Percentiles rank a stretch among this genome's conserved stretches.
Conservation (phyloP, 2,113 vertebrate species). For the Odontophorus gujanensis region DNA sequence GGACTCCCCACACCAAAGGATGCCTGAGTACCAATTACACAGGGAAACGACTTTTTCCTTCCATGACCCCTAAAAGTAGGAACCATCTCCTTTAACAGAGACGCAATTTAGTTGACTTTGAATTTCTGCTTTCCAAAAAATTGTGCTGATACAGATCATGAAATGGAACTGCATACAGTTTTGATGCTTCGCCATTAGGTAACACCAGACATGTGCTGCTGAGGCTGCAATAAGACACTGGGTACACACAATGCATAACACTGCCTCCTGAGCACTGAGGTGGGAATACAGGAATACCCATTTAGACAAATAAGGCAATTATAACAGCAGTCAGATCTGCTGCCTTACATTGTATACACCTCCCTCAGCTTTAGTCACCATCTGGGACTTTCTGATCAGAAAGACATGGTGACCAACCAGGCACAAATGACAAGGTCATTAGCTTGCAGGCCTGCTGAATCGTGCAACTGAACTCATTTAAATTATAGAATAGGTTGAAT, state of each 20-base stretch:
- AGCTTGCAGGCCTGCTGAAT: background rate
- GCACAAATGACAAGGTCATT: fast-evolving
- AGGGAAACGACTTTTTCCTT: background rate
- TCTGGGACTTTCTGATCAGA: no score
- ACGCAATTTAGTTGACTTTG: background rate
- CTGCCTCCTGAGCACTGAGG: background rate
- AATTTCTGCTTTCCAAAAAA: background rate
- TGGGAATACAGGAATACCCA: background rate
- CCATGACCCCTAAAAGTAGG: background rate
- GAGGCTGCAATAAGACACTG: background rate
- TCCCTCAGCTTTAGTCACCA: background rate
- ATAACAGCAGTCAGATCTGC: background rate
- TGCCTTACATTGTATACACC: background rate
- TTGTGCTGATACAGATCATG: background rate
- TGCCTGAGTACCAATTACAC: background rate
- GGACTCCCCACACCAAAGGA: background rate
- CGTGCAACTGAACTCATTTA: background rate
- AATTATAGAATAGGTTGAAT: no score
- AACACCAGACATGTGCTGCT: background rate
- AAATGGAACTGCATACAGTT: background rate
- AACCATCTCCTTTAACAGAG: background rate
- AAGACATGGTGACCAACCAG: fast-evolving
- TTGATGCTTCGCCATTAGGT: background rate
- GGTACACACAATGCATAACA: fast-evolving
- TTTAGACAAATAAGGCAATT: background rate